A percentile compares a stretch with the other conserved stretches of the same genome.
phyloP scores from a whole-genome alignment of 2,888 invertebrate species.

The Drosophila prolongata region DNA sequence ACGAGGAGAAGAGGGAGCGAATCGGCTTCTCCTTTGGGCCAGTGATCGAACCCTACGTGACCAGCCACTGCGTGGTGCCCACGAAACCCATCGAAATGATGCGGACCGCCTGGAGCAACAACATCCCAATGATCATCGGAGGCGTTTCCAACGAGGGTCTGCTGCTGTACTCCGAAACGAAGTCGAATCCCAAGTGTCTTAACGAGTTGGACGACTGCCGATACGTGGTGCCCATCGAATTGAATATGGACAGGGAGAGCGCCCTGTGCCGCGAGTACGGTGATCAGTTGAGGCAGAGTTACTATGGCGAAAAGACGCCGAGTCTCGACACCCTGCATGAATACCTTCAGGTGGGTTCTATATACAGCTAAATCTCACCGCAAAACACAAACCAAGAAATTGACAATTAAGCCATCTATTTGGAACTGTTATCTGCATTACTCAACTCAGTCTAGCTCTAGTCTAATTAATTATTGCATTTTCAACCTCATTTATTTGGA shows the following conservation, averaged over 20 bases:
- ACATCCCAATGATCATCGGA: slow-evolving; percentile 83
- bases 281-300: slow-evolving; percentile 73
- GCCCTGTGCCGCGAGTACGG: slow-evolving; percentile 81
- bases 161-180: slow-evolving; percentile 80
- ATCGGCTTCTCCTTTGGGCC: slow-evolving; percentile 84
- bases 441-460: too few relatives aligned
- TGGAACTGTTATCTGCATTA: too few relatives aligned
- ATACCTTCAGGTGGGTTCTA: slow-evolving; percentile 77
- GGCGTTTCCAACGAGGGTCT: slow-evolving; percentile 84
- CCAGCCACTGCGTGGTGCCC: slow-evolving; percentile 81
- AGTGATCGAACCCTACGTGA: slow-evolving; percentile 82
- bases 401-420: too few relatives aligned
- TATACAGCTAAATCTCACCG: too few relatives aligned
- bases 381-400: too few relatives aligned
- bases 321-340: slow-evolving; percentile 83
- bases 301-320: slow-evolving; percentile 81
- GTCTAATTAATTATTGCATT: too few relatives aligned
- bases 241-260: slow-evolving; percentile 80
- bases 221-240: slow-evolving; percentile 82
- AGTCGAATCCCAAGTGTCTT: slow-evolving; percentile 79
- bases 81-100: slow-evolving; percentile 82
- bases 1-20: slow-evolving; percentile 81
- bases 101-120: slow-evolving; percentile 83
- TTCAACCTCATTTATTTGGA: too few relatives aligned
- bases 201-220: slow-evolving; percentile 82